Evolutionary conservation across 2,797 vertebrate species (phyloP).

Genomic region (Leptoclinus maculatus): DNA sequence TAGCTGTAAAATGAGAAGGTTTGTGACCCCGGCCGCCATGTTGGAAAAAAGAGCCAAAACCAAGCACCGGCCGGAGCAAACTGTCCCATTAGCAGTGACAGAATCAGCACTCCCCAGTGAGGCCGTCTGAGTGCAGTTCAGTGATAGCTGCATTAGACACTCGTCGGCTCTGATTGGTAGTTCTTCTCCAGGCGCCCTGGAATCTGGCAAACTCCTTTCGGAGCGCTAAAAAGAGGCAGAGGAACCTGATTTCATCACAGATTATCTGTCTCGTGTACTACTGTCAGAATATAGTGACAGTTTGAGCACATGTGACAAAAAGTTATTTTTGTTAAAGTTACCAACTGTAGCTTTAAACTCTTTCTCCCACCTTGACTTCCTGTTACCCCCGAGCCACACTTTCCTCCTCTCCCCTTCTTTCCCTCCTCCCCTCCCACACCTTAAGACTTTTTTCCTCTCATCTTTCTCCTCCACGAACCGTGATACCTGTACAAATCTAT

Average conservation of each 20-base stretch:
- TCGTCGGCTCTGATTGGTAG: not conserved
- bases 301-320: not conserved
- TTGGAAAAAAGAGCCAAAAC: not conserved
- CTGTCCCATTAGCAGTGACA: not conserved
- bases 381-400: not conserved
- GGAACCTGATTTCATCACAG: not conserved
- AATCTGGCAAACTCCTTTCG: not conserved
- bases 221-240: not conserved
- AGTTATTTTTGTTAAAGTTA: not conserved
- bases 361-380: not conserved
- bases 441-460: not conserved
- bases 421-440: not conserved
- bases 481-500: constrained; percentile 8
- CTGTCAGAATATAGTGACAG: not conserved
- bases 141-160: not conserved
- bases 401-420: not conserved
- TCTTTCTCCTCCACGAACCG: not conserved
- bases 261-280: not conserved
- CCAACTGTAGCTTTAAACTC: not conserved
- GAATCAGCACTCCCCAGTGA: not conserved
- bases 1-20: not conserved
- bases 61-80: not conserved
- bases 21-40: not conserved
- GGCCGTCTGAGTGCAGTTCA: not conserved
- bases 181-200: not conserved